Conservation (phyloP, 2,888 invertebrate species). For the Cepaea hortensis region DNA sequence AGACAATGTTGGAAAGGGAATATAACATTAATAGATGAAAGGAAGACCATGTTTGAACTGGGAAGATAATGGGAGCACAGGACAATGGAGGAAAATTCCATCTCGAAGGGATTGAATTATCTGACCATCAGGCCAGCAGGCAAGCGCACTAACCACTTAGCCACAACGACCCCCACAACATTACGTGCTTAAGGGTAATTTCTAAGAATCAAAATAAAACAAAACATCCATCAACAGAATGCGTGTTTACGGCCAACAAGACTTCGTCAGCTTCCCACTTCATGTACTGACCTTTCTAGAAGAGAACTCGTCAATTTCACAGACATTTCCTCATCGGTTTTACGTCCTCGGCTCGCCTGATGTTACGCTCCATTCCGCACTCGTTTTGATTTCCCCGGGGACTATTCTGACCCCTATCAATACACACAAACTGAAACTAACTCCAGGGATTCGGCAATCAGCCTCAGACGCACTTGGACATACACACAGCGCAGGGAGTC, state of each 20-base stretch:
- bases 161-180: too few species aligned
- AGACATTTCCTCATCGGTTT: slow-evolving; percentile 4
- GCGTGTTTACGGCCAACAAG: slow-evolving; percentile 8
- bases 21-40: too few species aligned
- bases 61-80: too few species aligned
- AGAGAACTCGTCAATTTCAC: slow-evolving; percentile 5
- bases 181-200: too few species aligned
- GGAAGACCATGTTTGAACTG: too few species aligned
- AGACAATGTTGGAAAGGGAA: too few species aligned
- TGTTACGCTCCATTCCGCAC: slow-evolving; percentile 22
- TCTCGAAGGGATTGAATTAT: too few species aligned
- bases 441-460: slow-evolving; percentile 32
- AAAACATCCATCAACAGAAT: not conserved
- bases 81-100: too few species aligned
- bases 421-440: slow-evolving; percentile 59
- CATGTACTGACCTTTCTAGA: slow-evolving; percentile 23
- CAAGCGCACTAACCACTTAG: too few species aligned
- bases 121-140: too few species aligned
- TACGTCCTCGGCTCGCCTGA: not conserved
- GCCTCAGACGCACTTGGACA: not conserved
- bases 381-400: slow-evolving; percentile 37
- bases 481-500: not conserved
- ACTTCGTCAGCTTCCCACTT: not conserved
- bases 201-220: not conserved
- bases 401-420: slow-evolving; percentile 35